These are phyloP conservation scores for Rhagonycha fulva DNA, from an alignment of 2,888 invertebrate genomes.

Conservation along the genomic window DNA sequence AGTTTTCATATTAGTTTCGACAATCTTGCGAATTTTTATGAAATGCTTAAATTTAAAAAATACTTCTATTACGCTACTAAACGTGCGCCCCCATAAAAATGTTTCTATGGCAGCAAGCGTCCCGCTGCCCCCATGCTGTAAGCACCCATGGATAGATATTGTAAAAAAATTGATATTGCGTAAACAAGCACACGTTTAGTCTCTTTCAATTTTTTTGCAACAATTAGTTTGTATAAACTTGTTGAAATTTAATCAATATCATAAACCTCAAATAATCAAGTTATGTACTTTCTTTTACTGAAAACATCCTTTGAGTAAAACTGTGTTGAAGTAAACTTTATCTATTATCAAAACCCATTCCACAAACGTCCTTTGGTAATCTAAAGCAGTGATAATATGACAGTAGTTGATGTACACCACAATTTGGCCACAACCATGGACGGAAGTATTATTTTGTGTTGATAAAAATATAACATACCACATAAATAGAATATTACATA, in stretches of 20 bases:
- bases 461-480: neutral
- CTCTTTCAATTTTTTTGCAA: neutral
- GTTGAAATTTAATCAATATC: neutral
- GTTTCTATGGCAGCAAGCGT: too few relatives aligned
- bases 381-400: neutral
- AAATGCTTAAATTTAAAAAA: too few relatives aligned
- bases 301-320: neutral
- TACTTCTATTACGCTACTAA: too few relatives aligned
- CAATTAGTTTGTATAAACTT: neutral
- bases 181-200: neutral
- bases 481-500: too few relatives aligned
- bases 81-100: too few relatives aligned
- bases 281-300: neutral
- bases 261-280: neutral
- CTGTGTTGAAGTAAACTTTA: neutral
- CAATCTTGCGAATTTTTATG: too few relatives aligned
- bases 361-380: neutral
- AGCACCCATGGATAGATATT: too few relatives aligned
- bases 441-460: neutral
- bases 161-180: neutral
- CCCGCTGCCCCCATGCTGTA: too few relatives aligned
- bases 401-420: neutral
- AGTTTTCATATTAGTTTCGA: too few relatives aligned
- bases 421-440: neutral
- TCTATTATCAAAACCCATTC: neutral